Base-by-base conservation (phyloP, 2,888 invertebrate genomes). In the Brenthis hecate region DNA sequence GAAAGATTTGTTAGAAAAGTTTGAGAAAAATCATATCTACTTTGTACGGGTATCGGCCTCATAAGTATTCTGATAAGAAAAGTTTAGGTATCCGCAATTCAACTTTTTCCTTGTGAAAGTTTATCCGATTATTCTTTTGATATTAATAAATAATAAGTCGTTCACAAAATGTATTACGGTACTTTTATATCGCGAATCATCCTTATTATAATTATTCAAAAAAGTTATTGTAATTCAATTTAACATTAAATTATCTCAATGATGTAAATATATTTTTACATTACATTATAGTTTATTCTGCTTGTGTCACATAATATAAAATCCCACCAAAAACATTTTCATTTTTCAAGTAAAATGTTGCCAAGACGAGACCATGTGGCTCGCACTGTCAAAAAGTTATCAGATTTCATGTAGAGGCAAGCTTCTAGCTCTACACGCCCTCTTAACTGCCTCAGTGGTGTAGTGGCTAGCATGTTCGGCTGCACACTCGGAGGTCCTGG, bases 71-170 rank as follows among this genome's bases (percentile, higher is more conserved):
- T 75, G 75, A 73, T 73, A 75, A 76, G 75, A 78, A 80, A 85
- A 84, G 77, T 84, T 83, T 72, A 64, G 62, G 75, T 74, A 77
- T 77, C 78, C 80, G 78, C 80, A 81, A 83, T 83, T 80, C 80
- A 80, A 83, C 81, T 84, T 83, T 82, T 83, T 80, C 78, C 76
- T 48, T 66, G 47, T 64, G 73, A 78, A 83, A 81, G 76, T 82
- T 82, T 73, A 73, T 69, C 72, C 58, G 63, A 72, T 73, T 67
- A 69, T 69, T 72, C 66, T 64, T 68, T 74, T 69, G 61, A 54
- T 54, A 57, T 57, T 73, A 65, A 73, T 72, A 73, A 73, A 72
- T 72, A 72, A 65, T 53, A 68, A 54, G 65, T 58, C 55, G 57
- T 70, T 68, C 63, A 57, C 54, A 69, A 56, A 61, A 56, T 56